phyloP scores from a whole-genome alignment of 2,113 vertebrate species.

The Anthoscopus minutus region DNA sequence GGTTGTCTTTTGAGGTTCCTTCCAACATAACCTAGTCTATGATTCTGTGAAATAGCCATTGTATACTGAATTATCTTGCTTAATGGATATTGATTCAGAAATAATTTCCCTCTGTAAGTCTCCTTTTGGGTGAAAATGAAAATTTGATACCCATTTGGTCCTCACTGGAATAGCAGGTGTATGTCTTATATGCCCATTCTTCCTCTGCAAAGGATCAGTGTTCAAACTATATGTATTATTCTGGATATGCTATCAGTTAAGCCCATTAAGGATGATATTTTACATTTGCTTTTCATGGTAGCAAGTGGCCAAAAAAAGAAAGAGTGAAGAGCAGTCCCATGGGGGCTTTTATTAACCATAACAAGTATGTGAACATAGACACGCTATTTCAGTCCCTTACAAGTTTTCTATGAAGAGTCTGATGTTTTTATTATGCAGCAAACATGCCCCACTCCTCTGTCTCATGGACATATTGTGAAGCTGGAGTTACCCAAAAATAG shows the following conservation, averaged over 20 bases:
- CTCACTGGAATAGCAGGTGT: not conserved
- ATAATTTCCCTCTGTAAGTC: not conserved
- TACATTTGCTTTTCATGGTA: not conserved
- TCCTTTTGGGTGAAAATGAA: not conserved
- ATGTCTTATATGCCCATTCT: not conserved
- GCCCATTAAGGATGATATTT: not conserved
- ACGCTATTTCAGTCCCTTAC: not conserved
- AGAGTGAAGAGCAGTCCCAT: not conserved
- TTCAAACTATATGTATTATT: not conserved
- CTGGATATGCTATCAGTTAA: not conserved
- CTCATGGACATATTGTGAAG: not conserved
- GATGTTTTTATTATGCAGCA: not conserved
- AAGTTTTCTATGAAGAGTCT: not conserved
- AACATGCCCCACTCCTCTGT: not conserved
- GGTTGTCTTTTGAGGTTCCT: not conserved
- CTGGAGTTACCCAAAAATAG: not conserved
- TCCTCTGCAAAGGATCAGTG: not conserved
- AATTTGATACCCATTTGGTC: not conserved
- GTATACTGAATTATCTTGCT: not conserved
- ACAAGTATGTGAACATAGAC: fast-evolving
- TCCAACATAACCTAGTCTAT: not conserved
- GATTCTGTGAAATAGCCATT: not conserved
- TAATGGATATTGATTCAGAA: not conserved
- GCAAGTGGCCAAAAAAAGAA: not conserved
- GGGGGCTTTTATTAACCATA: not conserved